A percentile compares a stretch with the other conserved stretches of the same genome.
phyloP scores from a whole-genome alignment of 1,140 invertebrate genomes.

The Drosophila kepulauana region DNA sequence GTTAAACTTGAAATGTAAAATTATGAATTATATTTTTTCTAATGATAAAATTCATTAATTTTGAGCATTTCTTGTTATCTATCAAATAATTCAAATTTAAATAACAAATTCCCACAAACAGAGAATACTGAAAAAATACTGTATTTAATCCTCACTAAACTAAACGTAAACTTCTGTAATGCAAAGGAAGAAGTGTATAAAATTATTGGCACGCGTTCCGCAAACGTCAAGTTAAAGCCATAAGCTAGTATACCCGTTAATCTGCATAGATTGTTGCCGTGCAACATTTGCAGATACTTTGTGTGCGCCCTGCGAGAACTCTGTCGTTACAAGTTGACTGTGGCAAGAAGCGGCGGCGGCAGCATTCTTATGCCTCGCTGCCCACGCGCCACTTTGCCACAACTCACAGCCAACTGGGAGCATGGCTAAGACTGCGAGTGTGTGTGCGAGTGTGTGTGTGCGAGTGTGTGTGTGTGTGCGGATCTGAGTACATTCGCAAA shows the following conservation, averaged over 20 bases:
- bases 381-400: slow-evolving; percentile 54
- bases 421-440: background rate
- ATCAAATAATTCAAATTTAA: no score
- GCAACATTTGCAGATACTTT: slow-evolving; percentile 57
- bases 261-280: slow-evolving; percentile 12
- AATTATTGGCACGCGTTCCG: no score
- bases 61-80: no score
- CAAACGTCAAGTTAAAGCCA: background rate
- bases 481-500: slow-evolving; percentile 19
- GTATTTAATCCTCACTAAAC: no score
- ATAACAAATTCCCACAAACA: no score
- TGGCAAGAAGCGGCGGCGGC: slow-evolving; percentile 25
- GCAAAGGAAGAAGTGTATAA: no score
- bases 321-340: slow-evolving; percentile 9
- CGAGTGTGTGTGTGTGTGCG: background rate
- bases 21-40: no score
- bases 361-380: slow-evolving; percentile 54
- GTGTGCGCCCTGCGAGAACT: slow-evolving; percentile 30
- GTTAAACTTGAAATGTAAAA: no score
- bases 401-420: slow-evolving; percentile 22
- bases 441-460: slow-evolving; percentile 8
- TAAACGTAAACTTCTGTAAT: no score
- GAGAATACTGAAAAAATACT: no score
- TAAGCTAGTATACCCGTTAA: slow-evolving; percentile 10
- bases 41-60: no score